Evolutionary conservation across 2,113 vertebrate species (phyloP).

Genomic region (Sinocyclocheilus maitianheensis): DNA sequence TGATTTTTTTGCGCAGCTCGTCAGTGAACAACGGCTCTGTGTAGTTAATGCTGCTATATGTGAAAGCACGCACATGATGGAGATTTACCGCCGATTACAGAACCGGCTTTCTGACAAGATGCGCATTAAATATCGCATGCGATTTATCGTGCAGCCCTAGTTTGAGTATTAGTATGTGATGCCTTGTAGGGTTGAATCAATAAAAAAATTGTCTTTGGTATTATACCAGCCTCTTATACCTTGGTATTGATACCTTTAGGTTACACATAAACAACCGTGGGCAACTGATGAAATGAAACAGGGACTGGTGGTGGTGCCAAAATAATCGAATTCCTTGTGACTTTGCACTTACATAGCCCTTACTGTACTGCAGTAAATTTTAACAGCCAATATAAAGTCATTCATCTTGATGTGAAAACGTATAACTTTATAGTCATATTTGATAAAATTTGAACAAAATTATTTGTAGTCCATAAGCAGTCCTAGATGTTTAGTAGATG

Average conservation of each 20-base stretch:
- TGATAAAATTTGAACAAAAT: not conserved
- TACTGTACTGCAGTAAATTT: not conserved
- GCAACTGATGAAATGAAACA: not conserved
- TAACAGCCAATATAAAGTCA: not conserved
- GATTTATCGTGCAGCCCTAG: too few relatives aligned
- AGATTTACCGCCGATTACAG: too few relatives aligned
- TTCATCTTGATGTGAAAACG: not conserved
- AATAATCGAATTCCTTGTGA: not conserved
- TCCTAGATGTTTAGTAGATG: not conserved
- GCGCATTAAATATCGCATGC: too few relatives aligned
- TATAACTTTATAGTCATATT: not conserved
- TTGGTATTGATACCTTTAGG: constrained; percentile 9
- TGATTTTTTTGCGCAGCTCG: too few relatives aligned
- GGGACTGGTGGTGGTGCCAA: not conserved
- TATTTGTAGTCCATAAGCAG: not conserved
- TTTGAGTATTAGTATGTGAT: constrained; percentile 43
- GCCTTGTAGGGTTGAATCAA: constrained; percentile 52
- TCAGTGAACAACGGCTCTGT: too few relatives aligned
- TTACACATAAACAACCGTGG: constrained; percentile 30
- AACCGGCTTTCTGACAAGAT: too few relatives aligned
- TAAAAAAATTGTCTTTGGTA: not conserved
- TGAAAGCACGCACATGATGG: too few relatives aligned
- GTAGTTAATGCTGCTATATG: too few relatives aligned
- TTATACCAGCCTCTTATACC: not conserved
- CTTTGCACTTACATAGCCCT: not conserved